phyloP scores from a whole-genome alignment of 2,113 vertebrate genomes.

The Isichthys henryi region DNA sequence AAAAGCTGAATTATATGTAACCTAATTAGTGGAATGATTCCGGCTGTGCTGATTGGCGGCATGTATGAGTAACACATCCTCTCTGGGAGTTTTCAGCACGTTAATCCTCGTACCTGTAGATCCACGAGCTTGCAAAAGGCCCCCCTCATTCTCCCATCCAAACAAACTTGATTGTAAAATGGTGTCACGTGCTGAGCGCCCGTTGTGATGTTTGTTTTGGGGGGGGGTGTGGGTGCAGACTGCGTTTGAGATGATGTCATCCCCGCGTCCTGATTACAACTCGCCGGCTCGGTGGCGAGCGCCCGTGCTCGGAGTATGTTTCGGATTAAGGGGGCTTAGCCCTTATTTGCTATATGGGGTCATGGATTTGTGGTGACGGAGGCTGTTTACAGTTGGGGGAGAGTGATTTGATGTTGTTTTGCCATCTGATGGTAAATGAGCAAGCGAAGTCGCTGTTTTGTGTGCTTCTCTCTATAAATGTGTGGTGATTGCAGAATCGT shows the following conservation, averaged over 20 bases:
- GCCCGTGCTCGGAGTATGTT: not conserved
- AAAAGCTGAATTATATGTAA: not conserved
- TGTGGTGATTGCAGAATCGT: not conserved
- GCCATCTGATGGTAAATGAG: not conserved
- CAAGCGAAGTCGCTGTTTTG: not conserved
- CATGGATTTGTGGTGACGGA: conserved; percentile 14
- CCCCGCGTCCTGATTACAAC: not conserved
- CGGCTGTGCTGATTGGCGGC: not conserved
- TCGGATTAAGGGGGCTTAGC: conserved; percentile 3
- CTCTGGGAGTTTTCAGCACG: not conserved
- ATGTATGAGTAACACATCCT: not conserved
- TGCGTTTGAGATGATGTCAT: not conserved
- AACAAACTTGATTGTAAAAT: not conserved
- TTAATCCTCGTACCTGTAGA: conserved; percentile 2
- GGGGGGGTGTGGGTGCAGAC: not conserved
- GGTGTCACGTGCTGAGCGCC: not conserved
- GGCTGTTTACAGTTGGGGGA: conserved; percentile 1
- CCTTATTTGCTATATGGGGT: conserved; percentile 6
- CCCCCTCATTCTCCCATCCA: not conserved
- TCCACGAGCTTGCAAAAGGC: not conserved
- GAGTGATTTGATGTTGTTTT: conserved; percentile 4
- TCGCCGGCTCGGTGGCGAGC: not conserved
- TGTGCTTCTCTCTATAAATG: not conserved
- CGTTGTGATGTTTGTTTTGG: not conserved
- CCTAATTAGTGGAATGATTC: not conserved